Conservation (phyloP, 1,140 invertebrate genomes). For the Argopecten irradians region DNA sequence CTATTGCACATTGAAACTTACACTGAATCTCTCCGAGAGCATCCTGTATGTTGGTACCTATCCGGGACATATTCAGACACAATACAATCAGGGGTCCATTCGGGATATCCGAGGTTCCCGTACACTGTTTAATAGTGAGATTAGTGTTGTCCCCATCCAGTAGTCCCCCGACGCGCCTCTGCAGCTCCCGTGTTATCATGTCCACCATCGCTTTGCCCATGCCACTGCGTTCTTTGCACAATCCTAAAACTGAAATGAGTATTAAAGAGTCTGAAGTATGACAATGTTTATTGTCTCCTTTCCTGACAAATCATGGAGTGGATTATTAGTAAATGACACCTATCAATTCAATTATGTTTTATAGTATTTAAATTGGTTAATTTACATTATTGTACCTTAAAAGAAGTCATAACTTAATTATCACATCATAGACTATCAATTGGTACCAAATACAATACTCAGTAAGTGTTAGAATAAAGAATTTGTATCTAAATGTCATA, state of each 20-base stretch:
- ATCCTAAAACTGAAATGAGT: neutral
- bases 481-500: too few relatives aligned
- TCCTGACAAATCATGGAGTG: too few relatives aligned
- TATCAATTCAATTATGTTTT: too few relatives aligned
- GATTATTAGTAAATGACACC: too few relatives aligned
- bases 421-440: too few relatives aligned
- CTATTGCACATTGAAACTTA: neutral
- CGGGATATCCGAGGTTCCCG: neutral
- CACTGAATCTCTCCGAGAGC: neutral
- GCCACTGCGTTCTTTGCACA: neutral
- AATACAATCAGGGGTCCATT: neutral
- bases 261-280: too few relatives aligned
- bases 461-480: too few relatives aligned
- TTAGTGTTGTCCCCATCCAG: neutral
- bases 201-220: neutral
- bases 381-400: too few relatives aligned
- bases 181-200: neutral
- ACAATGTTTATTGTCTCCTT: too few relatives aligned
- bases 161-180: neutral
- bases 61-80: neutral
- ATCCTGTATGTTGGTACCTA: neutral
- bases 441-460: too few relatives aligned
- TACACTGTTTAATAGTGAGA: neutral
- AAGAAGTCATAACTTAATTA: too few relatives aligned
- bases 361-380: too few relatives aligned